Conservation (phyloP, 2,888 invertebrate genomes). For the Eutolmus rufibarbis region DNA sequence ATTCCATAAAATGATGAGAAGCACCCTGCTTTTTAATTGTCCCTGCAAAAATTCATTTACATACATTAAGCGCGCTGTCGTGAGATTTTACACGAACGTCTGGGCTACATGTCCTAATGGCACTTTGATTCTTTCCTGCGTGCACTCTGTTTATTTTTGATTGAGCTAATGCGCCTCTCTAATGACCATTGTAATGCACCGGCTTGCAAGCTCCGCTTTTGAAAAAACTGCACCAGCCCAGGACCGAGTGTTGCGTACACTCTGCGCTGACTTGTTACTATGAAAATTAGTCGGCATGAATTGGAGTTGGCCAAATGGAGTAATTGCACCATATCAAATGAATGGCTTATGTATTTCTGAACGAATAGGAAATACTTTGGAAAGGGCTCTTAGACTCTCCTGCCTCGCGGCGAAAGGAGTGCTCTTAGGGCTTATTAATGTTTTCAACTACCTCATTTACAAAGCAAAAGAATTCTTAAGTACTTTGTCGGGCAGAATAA, state of each 20-base stretch:
- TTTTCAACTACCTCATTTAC: neutral
- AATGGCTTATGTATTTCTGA: neutral
- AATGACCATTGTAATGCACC: neutral
- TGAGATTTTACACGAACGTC: neutral
- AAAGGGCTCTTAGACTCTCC: neutral
- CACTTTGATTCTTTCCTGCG: neutral
- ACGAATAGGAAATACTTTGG: neutral
- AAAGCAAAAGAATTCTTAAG: neutral
- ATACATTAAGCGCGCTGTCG: neutral
- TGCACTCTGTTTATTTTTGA: neutral
- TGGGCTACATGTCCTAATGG: neutral
- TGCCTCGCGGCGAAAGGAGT: neutral
- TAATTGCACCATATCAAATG: neutral
- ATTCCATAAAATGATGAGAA: neutral
- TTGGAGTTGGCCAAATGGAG: neutral
- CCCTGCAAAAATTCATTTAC: neutral
- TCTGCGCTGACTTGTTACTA: neutral
- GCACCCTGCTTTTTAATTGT: neutral
- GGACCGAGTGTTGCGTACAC: neutral
- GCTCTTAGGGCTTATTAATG: neutral
- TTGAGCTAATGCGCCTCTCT: neutral
- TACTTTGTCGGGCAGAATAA: neutral
- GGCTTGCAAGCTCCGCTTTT: neutral
- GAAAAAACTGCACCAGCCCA: neutral
- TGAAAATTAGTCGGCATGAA: neutral